phyloP scores from a whole-genome alignment of 1,140 invertebrate genomes.

The Plodia interpunctella region DNA sequence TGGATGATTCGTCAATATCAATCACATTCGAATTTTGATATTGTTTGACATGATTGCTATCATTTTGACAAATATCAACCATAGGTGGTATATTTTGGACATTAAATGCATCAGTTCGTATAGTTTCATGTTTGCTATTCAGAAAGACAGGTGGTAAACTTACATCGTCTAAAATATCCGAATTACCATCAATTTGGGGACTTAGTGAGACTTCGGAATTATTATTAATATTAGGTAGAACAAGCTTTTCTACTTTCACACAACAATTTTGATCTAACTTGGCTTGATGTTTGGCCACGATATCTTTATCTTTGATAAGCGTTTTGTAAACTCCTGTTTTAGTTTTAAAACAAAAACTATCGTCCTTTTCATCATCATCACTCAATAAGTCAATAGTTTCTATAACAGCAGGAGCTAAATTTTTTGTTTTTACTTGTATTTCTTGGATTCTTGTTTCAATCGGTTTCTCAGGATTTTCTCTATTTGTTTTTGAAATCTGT shows the following conservation, averaged over 20 bases:
- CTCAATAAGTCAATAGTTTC: slow-evolving; percentile 60
- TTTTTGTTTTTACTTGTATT: slow-evolving; percentile 16
- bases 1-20: slow-evolving; percentile 23
- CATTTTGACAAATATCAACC: not conserved
- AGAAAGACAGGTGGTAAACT: not conserved
- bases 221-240: not conserved
- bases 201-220: not conserved
- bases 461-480: slow-evolving; percentile 18
- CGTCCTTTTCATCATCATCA: slow-evolving; percentile 52
- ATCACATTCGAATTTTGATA: slow-evolving; percentile 11
- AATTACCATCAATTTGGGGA: not conserved
- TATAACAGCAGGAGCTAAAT: slow-evolving; percentile 12
- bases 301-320: slow-evolving; percentile 22
- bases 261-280: slow-evolving; percentile 31
- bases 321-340: slow-evolving; percentile 48
- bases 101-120: not conserved
- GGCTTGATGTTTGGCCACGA: slow-evolving; percentile 42
- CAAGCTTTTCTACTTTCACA: slow-evolving; percentile 8
- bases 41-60: not conserved
- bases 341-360: slow-evolving; percentile 32
- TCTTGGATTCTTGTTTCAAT: slow-evolving; percentile 20
- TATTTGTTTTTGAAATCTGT: slow-evolving; percentile 27
- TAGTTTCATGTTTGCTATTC: not conserved
- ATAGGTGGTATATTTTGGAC: not conserved
- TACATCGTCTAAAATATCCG: not conserved